Evolutionary conservation across 1,140 invertebrate species (phyloP), one percentile per base, ranked within the genome.

Genomic region (Plectrocnemia conspersa): DNA sequence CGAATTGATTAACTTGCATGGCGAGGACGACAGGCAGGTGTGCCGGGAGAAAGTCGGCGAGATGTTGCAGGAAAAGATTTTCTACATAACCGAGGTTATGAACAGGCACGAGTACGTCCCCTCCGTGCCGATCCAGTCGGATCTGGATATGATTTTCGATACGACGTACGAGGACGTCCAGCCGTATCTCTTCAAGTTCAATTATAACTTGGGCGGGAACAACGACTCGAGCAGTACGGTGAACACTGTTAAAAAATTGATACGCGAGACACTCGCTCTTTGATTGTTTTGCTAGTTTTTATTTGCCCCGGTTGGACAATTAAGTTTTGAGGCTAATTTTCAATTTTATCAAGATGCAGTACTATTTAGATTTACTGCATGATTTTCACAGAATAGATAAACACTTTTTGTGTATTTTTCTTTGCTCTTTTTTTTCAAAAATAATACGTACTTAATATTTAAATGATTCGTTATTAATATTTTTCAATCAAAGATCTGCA

Each of bases 41-140:
- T 89, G 84, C 61, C 79, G 91, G 46, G 92, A 96, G 69, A 90
- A 87, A 69, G 84, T 97, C 25, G 91, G 92, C 10, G 93, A 98
- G 64, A 73, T 93, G 58, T 72, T 98, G 1, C 85, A 91, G 22
- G 94, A 97, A 59, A 96, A 95, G 68, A 86, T 98, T 15, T 76
- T 96, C 24, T 89, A 91, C 64, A 92, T 98, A 63, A 90, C 92
- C 0, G 91, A 97, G 70, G 84, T 92, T 2, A 95, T 98, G 82
- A 97, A 97, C 69, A 79, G 88, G 32, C 88, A 94, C 69, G 91
- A 97, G 65, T 97, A 95, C 73, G 80, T 97, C 27, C 95, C 95
- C 2, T 94, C 94, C 73, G 93, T 94, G 81, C 94, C 94, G 40
- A 89, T 84, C 66, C 86, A 91, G 66, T 86, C 86, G 7, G 93